A percentile compares a stretch with the other conserved stretches of the same genome.
These are phyloP conservation scores for Aptenodytes forsteri DNA, from an alignment of 2,113 vertebrate genomes.

Conservation along the genomic window DNA sequence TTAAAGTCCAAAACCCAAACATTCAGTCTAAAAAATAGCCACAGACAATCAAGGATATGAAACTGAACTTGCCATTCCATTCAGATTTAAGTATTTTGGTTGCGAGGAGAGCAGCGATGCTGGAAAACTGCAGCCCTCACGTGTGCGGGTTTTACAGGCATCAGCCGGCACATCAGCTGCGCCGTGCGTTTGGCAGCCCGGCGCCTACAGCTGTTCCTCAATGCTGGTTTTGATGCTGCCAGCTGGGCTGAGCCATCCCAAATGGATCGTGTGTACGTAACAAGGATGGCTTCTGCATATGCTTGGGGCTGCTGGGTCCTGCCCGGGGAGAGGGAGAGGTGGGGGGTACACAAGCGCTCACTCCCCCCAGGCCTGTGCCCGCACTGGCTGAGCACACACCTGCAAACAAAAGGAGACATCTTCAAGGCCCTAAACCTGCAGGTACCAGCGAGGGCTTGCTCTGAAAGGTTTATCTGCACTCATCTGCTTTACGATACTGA, in stretches of 20 bases:
- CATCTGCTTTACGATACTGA: neutral
- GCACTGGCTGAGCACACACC: neutral
- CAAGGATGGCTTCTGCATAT: neutral
- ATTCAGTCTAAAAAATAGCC: neutral
- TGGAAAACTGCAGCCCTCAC: rapidly evolving
- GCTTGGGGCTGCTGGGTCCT: neutral
- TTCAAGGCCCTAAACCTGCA: neutral
- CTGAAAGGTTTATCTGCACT: neutral
- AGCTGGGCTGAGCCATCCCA: neutral
- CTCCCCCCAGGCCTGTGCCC: neutral
- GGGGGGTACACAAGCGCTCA: rapidly evolving
- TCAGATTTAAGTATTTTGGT: neutral
- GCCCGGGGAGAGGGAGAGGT: neutral
- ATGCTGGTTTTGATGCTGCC: neutral
- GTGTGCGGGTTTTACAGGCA: neutral
- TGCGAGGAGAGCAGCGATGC: neutral
- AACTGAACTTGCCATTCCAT: neutral
- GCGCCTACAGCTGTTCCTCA: neutral
- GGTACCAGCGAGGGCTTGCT: neutral
- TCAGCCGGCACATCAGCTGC: neutral
- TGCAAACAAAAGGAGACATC: neutral
- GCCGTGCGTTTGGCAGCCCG: neutral
- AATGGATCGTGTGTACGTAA: neutral
- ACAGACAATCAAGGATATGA: neutral
- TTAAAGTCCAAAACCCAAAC: neutral